Percentiles rank a stretch among this genome's conserved stretches.
Evolutionary conservation across 2,888 invertebrate species (phyloP).

Genomic region (Ectobius pallidus): DNA sequence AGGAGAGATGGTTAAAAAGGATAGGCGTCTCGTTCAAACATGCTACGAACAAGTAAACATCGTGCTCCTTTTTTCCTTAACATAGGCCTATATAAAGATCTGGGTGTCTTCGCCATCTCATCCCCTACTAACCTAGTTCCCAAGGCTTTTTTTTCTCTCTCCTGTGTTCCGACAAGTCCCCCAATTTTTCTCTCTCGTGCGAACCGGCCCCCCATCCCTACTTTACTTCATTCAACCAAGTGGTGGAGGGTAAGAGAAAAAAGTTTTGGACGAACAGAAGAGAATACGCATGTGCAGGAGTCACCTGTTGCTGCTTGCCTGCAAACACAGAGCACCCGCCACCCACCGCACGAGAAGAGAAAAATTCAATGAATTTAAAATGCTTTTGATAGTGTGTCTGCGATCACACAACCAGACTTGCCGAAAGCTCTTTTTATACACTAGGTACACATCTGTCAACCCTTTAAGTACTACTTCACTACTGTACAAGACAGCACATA

Average conservation of each 20-base stretch:
- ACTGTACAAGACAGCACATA: too few relatives aligned
- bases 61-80: slow-evolving; percentile 3
- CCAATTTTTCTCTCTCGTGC: slow-evolving; percentile 42
- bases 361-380: slow-evolving; percentile 44
- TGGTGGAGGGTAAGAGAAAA: slow-evolving; percentile 16
- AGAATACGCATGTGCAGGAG: slow-evolving; percentile 32
- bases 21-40: background rate
- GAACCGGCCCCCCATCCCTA: slow-evolving; percentile 26
- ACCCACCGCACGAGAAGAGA: slow-evolving; percentile 23
- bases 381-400: slow-evolving; percentile 36
- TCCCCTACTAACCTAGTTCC: slow-evolving; percentile 26
- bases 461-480: too few relatives aligned
- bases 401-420: slow-evolving; percentile 13
- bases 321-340: too few relatives aligned
- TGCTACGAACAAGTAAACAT: slow-evolving; percentile 12
- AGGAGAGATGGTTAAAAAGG: background rate
- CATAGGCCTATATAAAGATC: slow-evolving; percentile 14
- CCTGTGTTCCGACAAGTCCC: slow-evolving; percentile 40
- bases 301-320: slow-evolving; percentile 26
- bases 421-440: too few relatives aligned
- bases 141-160: slow-evolving; percentile 17
- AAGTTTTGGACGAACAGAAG: slow-evolving; percentile 29
- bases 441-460: too few relatives aligned
- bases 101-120: slow-evolving; percentile 12
- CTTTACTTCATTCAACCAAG: slow-evolving; percentile 37